These are phyloP conservation scores for Chondrosia reniformis DNA, from an alignment of 37 sponge, comb jelly and placozoan genomes.

Conservation along the genomic window DNA sequence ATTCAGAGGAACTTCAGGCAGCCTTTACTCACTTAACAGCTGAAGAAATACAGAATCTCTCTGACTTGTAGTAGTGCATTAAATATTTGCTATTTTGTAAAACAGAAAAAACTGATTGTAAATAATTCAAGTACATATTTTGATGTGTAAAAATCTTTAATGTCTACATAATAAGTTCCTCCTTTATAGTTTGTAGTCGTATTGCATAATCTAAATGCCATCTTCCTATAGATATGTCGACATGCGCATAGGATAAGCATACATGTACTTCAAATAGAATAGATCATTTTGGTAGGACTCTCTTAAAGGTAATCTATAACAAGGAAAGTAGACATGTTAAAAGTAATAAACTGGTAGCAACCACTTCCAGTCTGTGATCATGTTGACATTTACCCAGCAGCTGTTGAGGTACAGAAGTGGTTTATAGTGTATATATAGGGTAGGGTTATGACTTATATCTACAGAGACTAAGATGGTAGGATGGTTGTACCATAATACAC, in stretches of 20 bases:
- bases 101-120: background rate
- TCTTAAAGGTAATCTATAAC: too few species aligned
- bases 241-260: too few species aligned
- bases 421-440: background rate
- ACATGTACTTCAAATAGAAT: too few species aligned
- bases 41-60: constrained; percentile 7
- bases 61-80: background rate
- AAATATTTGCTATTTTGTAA: background rate
- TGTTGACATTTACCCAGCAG: background rate
- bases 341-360: background rate
- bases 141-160: too few species aligned
- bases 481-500: too few species aligned
- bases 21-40: constrained; percentile 34
- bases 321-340: background rate
- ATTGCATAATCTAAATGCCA: too few species aligned
- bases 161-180: too few species aligned
- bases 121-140: background rate
- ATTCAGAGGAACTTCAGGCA: constrained; percentile 45
- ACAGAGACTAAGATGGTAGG: too few species aligned
- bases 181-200: too few species aligned
- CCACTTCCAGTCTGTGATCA: background rate
- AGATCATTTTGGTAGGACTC: too few species aligned
- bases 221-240: too few species aligned
- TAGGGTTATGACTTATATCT: background rate
- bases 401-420: background rate